A percentile compares a stretch with the other conserved stretches of the same genome.
These are phyloP conservation scores for Pygmarrhopalites habei DNA, from an alignment of 1,140 invertebrate species.

Conservation along the genomic window DNA sequence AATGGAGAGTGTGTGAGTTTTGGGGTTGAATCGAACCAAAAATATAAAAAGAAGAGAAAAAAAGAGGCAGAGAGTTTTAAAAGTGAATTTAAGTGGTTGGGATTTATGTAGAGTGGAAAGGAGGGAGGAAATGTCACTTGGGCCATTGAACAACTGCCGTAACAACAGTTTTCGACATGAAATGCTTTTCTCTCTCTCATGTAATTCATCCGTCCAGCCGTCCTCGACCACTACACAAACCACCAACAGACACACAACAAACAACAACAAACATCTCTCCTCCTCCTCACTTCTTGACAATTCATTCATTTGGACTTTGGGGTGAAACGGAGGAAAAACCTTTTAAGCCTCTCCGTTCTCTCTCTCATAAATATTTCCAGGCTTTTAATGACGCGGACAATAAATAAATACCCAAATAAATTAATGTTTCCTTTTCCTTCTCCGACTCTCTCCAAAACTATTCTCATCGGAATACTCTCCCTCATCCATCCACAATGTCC, in stretches of 20 bases:
- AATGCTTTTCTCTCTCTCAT: too few species aligned
- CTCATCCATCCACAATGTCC: not conserved
- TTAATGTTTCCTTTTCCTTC: constrained; percentile 14
- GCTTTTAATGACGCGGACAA: constrained; percentile 13
- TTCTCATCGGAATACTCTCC: not conserved
- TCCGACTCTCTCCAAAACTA: not conserved
- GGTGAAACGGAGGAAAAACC: not conserved
- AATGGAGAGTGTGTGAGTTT: too few species aligned
- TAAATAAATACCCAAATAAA: constrained; percentile 15
- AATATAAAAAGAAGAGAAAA: too few species aligned
- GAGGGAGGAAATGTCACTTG: constrained; percentile 13
- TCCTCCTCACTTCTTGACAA: too few species aligned
- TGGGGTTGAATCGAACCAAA: too few species aligned
- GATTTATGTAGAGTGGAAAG: not conserved
- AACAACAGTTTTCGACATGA: too few species aligned
- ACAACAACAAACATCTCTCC: too few species aligned
- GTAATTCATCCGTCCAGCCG: too few species aligned
- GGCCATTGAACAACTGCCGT: constrained; percentile 13
- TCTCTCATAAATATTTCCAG: constrained; percentile 7
- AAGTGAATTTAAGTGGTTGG: constrained; percentile 7
- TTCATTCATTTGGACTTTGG: not conserved
- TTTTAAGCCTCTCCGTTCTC: not conserved
- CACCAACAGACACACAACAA: too few species aligned
- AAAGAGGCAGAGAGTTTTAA: too few species aligned
- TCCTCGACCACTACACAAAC: too few species aligned